Evolutionary conservation across 2,888 invertebrate genomes (phyloP).

Genomic region (Agriopis aurantiaria): DNA sequence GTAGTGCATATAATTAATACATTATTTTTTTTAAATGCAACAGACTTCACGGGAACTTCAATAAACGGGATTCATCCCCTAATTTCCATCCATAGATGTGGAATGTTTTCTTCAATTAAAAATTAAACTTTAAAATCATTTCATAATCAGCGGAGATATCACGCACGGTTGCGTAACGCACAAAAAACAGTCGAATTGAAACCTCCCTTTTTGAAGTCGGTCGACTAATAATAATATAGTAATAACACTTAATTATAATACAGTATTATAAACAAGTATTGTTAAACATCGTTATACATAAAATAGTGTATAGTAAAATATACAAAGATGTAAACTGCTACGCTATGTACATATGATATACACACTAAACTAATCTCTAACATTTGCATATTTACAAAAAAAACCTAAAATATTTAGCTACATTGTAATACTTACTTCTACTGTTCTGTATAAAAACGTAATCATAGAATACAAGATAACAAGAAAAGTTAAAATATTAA

Average conservation of each 20-base stretch:
- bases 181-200: too few species aligned
- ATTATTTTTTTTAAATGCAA: background rate
- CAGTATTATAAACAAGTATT: background rate
- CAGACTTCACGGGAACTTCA: too few species aligned
- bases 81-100: too few species aligned
- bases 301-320: background rate
- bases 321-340: background rate
- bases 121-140: too few species aligned
- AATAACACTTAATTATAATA: background rate
- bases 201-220: background rate
- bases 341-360: background rate
- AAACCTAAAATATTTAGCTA: constrained; percentile 1
- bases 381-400: constrained; percentile 19
- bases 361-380: background rate
- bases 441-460: constrained; percentile 1
- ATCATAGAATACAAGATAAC: background rate
- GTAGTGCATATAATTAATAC: background rate
- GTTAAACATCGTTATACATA: background rate
- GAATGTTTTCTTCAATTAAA: too few species aligned
- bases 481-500: background rate
- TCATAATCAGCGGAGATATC: too few species aligned
- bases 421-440: background rate
- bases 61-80: too few species aligned
- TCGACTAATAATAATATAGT: background rate
- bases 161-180: too few species aligned